Evolutionary conservation across 2,113 vertebrate species (phyloP).

Genomic region (Origma solitaria): DNA sequence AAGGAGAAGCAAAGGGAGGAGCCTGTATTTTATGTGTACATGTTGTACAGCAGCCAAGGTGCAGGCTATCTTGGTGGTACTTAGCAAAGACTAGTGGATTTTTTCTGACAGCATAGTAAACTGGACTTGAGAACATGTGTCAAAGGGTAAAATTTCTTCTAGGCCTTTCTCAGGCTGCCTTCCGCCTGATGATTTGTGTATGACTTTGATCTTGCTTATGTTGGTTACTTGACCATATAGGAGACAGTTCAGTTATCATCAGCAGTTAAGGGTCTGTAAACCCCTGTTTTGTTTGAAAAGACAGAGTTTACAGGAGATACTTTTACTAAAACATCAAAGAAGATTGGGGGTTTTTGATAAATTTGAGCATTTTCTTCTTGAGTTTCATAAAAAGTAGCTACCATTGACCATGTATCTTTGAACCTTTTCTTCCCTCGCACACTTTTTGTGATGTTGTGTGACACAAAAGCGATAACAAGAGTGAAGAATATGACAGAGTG

Average conservation of each 20-base stretch:
- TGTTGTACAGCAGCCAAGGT: neutral
- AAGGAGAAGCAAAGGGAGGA: neutral
- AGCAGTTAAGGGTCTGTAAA: neutral
- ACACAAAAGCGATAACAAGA: neutral
- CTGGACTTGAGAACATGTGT: neutral
- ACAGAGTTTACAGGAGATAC: neutral
- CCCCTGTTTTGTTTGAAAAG: neutral
- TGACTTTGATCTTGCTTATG: neutral
- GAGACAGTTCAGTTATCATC: neutral
- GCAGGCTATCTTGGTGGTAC: neutral
- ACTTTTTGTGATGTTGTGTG: neutral
- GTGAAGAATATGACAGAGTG: neutral
- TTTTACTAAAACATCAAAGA: neutral
- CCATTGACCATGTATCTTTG: neutral
- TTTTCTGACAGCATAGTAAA: neutral
- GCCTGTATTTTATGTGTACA: accelerated
- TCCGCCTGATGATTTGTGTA: neutral
- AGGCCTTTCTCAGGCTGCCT: neutral
- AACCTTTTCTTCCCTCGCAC: neutral
- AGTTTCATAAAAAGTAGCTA: neutral
- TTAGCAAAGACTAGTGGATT: neutral
- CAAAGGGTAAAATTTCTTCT: neutral
- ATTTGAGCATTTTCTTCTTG: neutral
- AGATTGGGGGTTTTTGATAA: neutral
- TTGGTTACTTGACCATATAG: neutral